A percentile compares a stretch with the other conserved stretches of the same genome.
phyloP scores from a whole-genome alignment of 2,888 invertebrate species.

The Steinernema carpocapsae region DNA sequence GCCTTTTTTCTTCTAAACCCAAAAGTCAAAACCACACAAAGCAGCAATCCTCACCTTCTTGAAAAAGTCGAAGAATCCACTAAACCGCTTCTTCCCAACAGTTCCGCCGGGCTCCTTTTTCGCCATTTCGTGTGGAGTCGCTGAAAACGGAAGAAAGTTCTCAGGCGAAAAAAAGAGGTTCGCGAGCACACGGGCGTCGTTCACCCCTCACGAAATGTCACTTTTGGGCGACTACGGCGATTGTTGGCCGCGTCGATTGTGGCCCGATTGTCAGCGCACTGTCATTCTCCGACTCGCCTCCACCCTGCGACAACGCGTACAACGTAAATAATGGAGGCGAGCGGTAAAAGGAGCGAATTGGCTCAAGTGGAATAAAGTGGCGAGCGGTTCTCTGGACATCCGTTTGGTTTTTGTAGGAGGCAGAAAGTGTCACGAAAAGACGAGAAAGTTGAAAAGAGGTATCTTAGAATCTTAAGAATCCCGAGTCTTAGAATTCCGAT shows the following conservation, averaged over 20 bases:
- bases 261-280: conserved; percentile 29
- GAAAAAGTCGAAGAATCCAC: conserved; percentile 16
- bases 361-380: conserved; percentile 10
- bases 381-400: background rate
- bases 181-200: no score
- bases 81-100: background rate
- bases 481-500: no score
- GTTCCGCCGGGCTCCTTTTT: conserved; percentile 10
- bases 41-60: background rate
- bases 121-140: background rate
- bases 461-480: no score
- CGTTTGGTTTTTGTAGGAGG: no score
- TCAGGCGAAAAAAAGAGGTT: no score
- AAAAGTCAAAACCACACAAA: background rate
- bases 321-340: conserved; percentile 14
- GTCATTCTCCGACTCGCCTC: conserved; percentile 2
- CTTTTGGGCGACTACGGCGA: conserved; percentile 30
- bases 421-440: no score
- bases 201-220: conserved; percentile 6
- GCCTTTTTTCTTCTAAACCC: conserved; percentile 18
- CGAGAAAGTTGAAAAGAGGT: no score
- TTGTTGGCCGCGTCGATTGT: conserved; percentile 2
- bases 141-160: background rate
- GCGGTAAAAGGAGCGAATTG: conserved; percentile 7
- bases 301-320: background rate